A percentile compares a stretch with the other conserved stretches of the same genome.
Evolutionary conservation across 1,140 invertebrate species (phyloP).

Genomic region (Sitobion miscanthi): DNA sequence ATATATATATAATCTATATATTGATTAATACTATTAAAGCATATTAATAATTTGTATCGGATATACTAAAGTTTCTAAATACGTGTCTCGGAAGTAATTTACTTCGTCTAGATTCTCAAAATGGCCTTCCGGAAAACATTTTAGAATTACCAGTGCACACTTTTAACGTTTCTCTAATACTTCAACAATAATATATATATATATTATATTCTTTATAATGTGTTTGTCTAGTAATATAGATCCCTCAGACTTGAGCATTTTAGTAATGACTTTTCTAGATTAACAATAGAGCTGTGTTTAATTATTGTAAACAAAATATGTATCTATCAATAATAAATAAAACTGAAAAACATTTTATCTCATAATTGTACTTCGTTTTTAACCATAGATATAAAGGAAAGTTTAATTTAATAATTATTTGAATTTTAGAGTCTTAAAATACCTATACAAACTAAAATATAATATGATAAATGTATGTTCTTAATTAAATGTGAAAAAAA

Average conservation of each 20-base stretch:
- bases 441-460: too few species aligned
- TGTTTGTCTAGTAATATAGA: background rate
- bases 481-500: too few species aligned
- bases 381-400: too few species aligned
- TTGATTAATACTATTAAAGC: conserved; percentile 5
- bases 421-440: too few species aligned
- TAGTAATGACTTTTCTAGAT: background rate
- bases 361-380: too few species aligned
- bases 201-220: background rate
- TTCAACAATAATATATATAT: background rate
- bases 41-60: background rate
- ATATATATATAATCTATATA: background rate
- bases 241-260: background rate
- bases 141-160: background rate
- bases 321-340: too few species aligned
- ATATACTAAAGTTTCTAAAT: background rate
- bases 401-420: too few species aligned
- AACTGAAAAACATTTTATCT: too few species aligned
- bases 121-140: background rate
- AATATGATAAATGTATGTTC: too few species aligned
- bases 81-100: background rate
- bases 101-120: background rate
- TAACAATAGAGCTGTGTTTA: background rate
- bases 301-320: background rate
- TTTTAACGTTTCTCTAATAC: background rate